Base-by-base conservation (phyloP, 2,888 invertebrate genomes). In the Halocaridina rubra region DNA sequence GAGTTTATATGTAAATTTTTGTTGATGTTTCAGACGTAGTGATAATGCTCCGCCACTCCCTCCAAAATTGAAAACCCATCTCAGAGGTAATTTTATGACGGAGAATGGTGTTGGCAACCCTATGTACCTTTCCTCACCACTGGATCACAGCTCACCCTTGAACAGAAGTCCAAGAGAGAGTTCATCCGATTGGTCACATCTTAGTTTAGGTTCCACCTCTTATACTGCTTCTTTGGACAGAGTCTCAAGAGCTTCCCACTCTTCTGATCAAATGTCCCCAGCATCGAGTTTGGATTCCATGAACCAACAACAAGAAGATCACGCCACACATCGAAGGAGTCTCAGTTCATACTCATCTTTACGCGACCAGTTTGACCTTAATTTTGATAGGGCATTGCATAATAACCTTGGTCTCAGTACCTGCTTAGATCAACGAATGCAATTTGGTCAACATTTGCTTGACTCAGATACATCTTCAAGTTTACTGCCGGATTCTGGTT, bases 211-310 rank as follows among this genome's bases (percentile, higher is more conserved):
- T 13, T 39, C 80, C 39, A 22, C 59, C 24, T 74, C 80, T 5
- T 46, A 61, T 29, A 53, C 80, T 4, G 74, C 24, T 13, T 74
- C 80, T n/a, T 19, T 81, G 29, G 80, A 74, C 24, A 74, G 80
- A 46, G 57, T 57, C n/a, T 81, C 80, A 13, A 30, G 74, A 32
- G 59, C 64, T 39, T 32, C 72, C 64, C 71, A 76, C 61, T 75
- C 80, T 8, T 80, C 86, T 7, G 80, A 78, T 39, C 84, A 86
- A 30, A 77, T 84, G 59, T 88, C 93, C 89, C 95, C 95, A 89
- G 95, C 94, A 80, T 96, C 96, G 78, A 97, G 97, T 89, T 92
- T 96, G 89, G 96, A 97, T 91, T 97, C 97, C 0, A 95, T 96
- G 91, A 81, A 82, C 57, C 71, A 75, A n/a, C 32, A 67, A 24